These are phyloP conservation scores for Diprion similis DNA, from an alignment of 1,140 invertebrate genomes.

Conservation along the genomic window DNA sequence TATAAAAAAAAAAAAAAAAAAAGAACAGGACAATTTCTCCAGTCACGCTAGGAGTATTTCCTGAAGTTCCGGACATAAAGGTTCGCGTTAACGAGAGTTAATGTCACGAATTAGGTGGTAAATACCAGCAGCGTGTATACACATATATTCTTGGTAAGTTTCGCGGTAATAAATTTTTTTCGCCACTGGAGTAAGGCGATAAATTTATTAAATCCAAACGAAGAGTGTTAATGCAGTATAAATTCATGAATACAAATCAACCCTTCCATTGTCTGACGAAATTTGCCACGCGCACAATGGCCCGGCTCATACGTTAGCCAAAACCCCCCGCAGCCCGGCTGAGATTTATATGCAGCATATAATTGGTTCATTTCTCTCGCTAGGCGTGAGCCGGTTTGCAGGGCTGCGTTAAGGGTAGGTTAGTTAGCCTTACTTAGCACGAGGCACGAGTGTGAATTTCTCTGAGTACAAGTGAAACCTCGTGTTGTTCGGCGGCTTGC, in stretches of 20 bases:
- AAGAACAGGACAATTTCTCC: too few species aligned
- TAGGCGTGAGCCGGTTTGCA: neutral
- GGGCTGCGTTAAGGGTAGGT: neutral
- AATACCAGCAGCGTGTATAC: too few species aligned
- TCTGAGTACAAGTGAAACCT: neutral
- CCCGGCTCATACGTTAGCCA: neutral
- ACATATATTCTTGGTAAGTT: neutral
- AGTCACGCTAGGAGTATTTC: too few species aligned
- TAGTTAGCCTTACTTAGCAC: neutral
- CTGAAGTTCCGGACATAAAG: too few species aligned
- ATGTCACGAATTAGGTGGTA: too few species aligned
- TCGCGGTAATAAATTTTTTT: neutral
- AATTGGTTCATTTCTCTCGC: constrained; percentile 1
- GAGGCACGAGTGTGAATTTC: neutral
- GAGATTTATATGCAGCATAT: constrained; percentile 5
- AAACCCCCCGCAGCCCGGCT: neutral
- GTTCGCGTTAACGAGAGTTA: too few species aligned
- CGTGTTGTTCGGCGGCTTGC: neutral
- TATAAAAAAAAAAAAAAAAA: too few species aligned
- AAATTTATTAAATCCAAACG: constrained; percentile 8
- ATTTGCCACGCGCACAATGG: constrained; percentile 2
- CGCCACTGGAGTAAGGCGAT: neutral
- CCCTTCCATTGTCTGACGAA: constrained; percentile 5
- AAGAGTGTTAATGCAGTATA: constrained; percentile 8
- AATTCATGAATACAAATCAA: constrained; percentile 6